phyloP scores from a whole-genome alignment of 2,888 invertebrate genomes.

The Parnassius smintheus region DNA sequence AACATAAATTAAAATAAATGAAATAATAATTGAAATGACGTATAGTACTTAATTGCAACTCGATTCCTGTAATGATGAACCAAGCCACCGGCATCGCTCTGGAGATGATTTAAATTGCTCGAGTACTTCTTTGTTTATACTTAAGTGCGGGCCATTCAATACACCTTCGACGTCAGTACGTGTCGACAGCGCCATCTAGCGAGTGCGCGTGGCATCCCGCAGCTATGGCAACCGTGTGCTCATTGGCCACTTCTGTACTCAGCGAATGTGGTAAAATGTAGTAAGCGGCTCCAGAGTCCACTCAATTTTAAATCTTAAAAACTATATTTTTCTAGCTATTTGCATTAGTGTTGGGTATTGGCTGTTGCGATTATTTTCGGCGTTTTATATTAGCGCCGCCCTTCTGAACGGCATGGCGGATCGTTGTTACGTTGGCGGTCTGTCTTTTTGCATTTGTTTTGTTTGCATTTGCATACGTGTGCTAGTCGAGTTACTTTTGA shows the following conservation, averaged over 20 bases:
- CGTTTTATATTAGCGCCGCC: slow-evolving; percentile 71
- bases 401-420: slow-evolving; percentile 72
- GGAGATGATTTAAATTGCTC: slow-evolving; percentile 4
- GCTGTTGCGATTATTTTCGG: slow-evolving; percentile 38
- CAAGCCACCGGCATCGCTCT: slow-evolving; percentile 2
- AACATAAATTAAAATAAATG: too few species aligned
- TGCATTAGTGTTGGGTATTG: slow-evolving; percentile 36
- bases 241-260: slow-evolving; percentile 68
- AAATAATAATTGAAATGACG: not conserved
- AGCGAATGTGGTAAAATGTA: slow-evolving; percentile 42
- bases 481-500: slow-evolving; percentile 19
- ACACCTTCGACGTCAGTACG: slow-evolving; percentile 7
- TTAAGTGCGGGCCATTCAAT: slow-evolving; percentile 13
- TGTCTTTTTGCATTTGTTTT: slow-evolving; percentile 64
- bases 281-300: slow-evolving; percentile 45
- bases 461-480: slow-evolving; percentile 18
- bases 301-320: slow-evolving; percentile 53
- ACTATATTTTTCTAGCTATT: slow-evolving; percentile 44
- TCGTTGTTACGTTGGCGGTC: slow-evolving; percentile 50
- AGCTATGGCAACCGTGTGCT: slow-evolving; percentile 69
- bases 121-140: slow-evolving; percentile 11
- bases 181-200: slow-evolving; percentile 62
- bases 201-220: slow-evolving; percentile 48
- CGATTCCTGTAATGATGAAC: slow-evolving; percentile 14
- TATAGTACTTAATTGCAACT: slow-evolving; percentile 6